Base-by-base conservation (phyloP, 2,113 vertebrate genomes). In the Ptilonorhynchus violaceus region DNA sequence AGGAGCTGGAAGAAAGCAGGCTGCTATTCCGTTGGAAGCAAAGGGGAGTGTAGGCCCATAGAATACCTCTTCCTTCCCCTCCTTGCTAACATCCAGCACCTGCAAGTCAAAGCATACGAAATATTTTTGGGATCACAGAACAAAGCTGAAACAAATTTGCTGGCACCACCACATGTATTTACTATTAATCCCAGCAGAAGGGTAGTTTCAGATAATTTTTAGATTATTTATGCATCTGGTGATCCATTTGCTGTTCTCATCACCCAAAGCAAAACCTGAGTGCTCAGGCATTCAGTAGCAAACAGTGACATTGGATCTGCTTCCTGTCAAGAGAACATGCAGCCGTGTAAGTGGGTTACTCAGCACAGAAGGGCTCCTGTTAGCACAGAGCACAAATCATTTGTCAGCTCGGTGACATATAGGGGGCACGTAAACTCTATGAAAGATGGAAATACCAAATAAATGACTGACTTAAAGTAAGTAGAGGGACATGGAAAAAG, bases 1-100 rank as follows among this genome's bases (percentile, higher is more conserved):
- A 0, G 99, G 99, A 85, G 99, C 99, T 10, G 99, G 99, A 49
- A 99, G 98, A 88, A 99, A 99, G 96, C 99, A 99, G 1, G 99
- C 98, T 21, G 99, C 99, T 92, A 99, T 99, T 56, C 99, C 99
- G 9, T 99, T 99, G 86, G 99, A 99, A 94, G 99, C 99, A 4
- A 99, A 99, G 10, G 99, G 99, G 59, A 99, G 98, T 0, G 99
- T 99, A 20, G 99, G 99, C 41, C 99, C 99, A 11, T 99, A 99
- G 97, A 99, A 99, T 4, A 98, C 99, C 95, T 99, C 99, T 96
- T 99, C 99, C 95, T 99, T 99, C 80, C 99, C 99, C 95, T 99
- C 99, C 68, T 98, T 98, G 88, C 99, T 99, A 50, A 99, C 98
- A 92, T 99, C 99, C 97, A 99, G 95, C 84, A 99, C 99, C 99